A percentile compares a stretch with the other conserved stretches of the same genome.
phyloP scores from a whole-genome alignment of 1,140 invertebrate genomes.

The Lasaia peninsularis region DNA sequence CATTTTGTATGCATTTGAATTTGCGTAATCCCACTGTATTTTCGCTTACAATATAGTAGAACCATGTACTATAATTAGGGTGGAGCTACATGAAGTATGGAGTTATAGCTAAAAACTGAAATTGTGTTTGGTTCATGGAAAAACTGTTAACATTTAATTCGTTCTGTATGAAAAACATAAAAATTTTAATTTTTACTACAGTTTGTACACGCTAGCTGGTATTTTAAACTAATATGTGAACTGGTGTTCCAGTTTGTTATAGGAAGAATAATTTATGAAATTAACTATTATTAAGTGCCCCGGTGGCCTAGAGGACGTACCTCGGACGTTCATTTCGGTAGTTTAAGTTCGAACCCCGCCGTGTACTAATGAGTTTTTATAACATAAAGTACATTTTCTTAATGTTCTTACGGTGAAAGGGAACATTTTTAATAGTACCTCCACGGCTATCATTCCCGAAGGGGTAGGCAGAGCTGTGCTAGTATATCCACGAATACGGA shows the following conservation, averaged over 20 bases:
- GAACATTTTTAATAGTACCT: too few species aligned
- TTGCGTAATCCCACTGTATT: not conserved
- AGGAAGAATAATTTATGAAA: not conserved
- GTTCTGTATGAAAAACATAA: not conserved
- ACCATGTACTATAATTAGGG: slow-evolving; percentile 4
- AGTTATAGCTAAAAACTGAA: slow-evolving; percentile 1
- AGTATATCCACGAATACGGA: too few species aligned
- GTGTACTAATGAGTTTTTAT: too few species aligned
- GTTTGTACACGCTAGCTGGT: not conserved
- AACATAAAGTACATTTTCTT: too few species aligned
- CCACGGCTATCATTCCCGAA: too few species aligned
- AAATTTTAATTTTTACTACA: not conserved
- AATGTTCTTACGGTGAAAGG: too few species aligned
- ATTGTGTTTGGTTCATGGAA: slow-evolving; percentile 5
- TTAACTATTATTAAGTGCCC: not conserved
- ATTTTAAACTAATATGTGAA: not conserved
- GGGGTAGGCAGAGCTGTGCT: too few species aligned
- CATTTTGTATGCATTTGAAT: not conserved
- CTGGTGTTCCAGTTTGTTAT: not conserved
- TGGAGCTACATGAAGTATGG: slow-evolving; percentile 1
- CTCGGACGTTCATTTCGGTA: too few species aligned
- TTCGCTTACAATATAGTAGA: not conserved
- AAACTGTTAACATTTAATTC: not conserved
- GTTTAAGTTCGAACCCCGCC: too few species aligned
- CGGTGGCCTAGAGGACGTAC: too few species aligned